phyloP scores from a whole-genome alignment of 2,113 vertebrate genomes.

The Entomyzon cyanotis region DNA sequence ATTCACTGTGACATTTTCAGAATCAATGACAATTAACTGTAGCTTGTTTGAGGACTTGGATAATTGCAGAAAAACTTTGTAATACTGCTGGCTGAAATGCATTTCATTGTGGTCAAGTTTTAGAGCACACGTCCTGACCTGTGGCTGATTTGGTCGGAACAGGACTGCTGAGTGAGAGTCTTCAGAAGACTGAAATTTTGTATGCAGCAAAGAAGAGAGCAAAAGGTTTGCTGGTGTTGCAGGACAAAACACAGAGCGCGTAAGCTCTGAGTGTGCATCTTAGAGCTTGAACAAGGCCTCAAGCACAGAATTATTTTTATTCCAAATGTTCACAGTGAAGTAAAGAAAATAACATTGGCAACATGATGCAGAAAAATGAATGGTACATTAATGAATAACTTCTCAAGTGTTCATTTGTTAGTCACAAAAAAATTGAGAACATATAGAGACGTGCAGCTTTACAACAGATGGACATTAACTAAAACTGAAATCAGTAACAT shows the following conservation, averaged over 20 bases:
- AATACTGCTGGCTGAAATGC: neutral
- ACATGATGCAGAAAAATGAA: neutral
- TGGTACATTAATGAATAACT: neutral
- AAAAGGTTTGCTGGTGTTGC: neutral
- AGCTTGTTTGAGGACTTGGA: slow-evolving; percentile 43
- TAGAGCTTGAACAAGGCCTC: neutral
- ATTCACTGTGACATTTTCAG: slow-evolving; percentile 53
- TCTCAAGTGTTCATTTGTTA: slow-evolving; percentile 39
- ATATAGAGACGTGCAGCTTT: neutral
- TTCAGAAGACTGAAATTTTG: neutral
- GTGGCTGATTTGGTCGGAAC: neutral
- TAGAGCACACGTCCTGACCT: neutral
- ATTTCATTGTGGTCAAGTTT: neutral
- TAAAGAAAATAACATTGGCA: neutral
- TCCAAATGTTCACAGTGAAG: neutral
- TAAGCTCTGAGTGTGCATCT: neutral
- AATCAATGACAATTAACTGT: neutral
- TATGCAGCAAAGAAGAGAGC: neutral
- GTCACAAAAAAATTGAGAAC: neutral
- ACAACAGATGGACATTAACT: slow-evolving; percentile 40
- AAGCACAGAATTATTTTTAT: neutral
- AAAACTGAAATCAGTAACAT: slow-evolving; percentile 21
- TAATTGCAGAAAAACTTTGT: slow-evolving; percentile 39
- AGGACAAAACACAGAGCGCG: neutral
- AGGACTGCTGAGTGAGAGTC: neutral